Evolutionary conservation across 2,797 vertebrate genomes (phyloP), one percentile per base, ranked within the genome.

Genomic region (Enteromius paludinosus): DNA sequence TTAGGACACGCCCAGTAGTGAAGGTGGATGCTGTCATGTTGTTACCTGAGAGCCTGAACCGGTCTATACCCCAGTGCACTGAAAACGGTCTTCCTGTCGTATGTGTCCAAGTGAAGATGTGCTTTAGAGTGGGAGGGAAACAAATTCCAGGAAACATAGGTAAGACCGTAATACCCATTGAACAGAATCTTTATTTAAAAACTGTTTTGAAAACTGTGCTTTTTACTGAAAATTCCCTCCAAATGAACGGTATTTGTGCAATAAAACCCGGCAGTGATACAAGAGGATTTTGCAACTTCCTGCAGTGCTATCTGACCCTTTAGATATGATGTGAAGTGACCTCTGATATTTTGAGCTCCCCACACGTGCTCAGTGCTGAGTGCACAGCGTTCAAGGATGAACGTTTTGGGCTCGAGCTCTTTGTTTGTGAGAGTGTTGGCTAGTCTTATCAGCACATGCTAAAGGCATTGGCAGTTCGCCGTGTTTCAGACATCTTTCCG

Each of bases 1-100:
- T 20, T 23, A 99, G 98, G 93, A 96, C 97, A 70, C 97, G 96
- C 80, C 96, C 97, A 0, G 96, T 99, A 74, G 90, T 99, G 87
- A 94, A 93, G 88, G 95, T 98, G 62, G 93, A 96, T 84, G 95
- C 94, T 15, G 93, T 88, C 43, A 90, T 99, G 90, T 85, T 87
- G 10, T 92, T 98, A 85, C 95, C 96, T 2, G 90, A 91, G 80
- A 93, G 94, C 81, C 90, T 99, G 83, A 97, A 98, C 83, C 94
- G 92, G 79, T 95, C 89, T 35, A 88, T 93, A 86, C 88, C 91
- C 54, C 90, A 94, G 79, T 99, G 97, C 83, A 5, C 54, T 25
- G 95, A 96, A 75, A 95, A 96, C 79, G 93, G 93, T 28, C 88
- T 92, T 70, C 95, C 95, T 23, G 93, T 93, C 0, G 90, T 94